Evolutionary conservation across 2,888 invertebrate species (phyloP).

Genomic region (Leucoma salicis): DNA sequence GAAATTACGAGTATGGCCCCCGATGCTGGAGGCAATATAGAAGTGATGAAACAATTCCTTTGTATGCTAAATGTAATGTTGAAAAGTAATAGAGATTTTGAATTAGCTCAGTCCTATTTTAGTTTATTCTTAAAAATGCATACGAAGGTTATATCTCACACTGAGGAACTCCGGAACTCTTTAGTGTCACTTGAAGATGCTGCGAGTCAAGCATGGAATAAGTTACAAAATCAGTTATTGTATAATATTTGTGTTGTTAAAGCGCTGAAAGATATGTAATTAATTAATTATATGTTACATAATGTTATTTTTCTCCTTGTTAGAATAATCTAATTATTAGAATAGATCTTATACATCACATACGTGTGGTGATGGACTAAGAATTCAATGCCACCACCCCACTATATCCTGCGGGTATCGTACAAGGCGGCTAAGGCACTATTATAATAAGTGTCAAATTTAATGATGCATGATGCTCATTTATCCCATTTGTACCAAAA

Average conservation of each 20-base stretch:
- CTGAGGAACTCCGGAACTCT: slow-evolving; percentile 75
- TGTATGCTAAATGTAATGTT: slow-evolving; percentile 87
- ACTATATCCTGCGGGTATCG: too few species aligned
- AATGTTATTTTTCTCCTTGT: slow-evolving; percentile 4
- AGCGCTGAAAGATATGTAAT: slow-evolving; percentile 85
- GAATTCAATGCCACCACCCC: too few species aligned
- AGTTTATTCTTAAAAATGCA: slow-evolving; percentile 93
- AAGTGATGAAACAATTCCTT: slow-evolving; percentile 90
- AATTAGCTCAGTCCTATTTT: slow-evolving; percentile 94
- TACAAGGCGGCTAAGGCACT: too few species aligned
- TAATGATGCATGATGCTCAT: too few species aligned
- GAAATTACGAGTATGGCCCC: slow-evolving; percentile 92
- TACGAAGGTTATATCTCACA: slow-evolving; percentile 82
- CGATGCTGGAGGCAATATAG: slow-evolving; percentile 86
- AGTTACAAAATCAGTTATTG: slow-evolving; percentile 85
- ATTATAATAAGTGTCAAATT: too few species aligned
- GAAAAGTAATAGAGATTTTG: slow-evolving; percentile 90
- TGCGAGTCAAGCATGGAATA: slow-evolving; percentile 84
- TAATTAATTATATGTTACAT: slow-evolving; percentile 22
- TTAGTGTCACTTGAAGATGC: slow-evolving; percentile 82
- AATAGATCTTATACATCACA: slow-evolving; percentile 6
- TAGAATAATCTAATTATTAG: slow-evolving; percentile 14
- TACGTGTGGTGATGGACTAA: not conserved
- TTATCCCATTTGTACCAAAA: too few species aligned
- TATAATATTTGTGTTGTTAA: slow-evolving; percentile 90